A percentile compares a stretch with the other conserved stretches of the same genome.
Evolutionary conservation across 2,113 vertebrate species (phyloP).

Genomic region (Calypte anna): DNA sequence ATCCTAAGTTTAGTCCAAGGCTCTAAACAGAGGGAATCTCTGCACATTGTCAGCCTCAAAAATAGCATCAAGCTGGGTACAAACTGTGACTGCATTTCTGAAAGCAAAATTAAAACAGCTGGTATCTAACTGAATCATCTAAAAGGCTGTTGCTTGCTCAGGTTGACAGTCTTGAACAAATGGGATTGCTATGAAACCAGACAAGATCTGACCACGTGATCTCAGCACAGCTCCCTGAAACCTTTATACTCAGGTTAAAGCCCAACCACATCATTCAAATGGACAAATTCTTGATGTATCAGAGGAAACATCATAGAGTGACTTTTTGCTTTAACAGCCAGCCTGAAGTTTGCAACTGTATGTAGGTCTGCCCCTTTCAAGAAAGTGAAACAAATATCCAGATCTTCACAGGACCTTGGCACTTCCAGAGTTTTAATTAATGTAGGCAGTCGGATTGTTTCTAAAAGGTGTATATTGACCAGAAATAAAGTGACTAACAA

Average conservation of each 20-base stretch:
- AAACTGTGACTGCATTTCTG: neutral
- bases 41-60: neutral
- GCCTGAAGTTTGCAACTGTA: neutral
- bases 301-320: neutral
- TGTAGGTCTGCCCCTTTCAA: neutral
- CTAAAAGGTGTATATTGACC: neutral
- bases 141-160: conserved; percentile 12
- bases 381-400: neutral
- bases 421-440: neutral
- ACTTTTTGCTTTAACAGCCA: neutral
- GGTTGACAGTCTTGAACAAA: neutral
- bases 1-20: neutral
- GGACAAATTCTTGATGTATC: neutral
- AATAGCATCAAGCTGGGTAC: neutral
- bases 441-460: neutral
- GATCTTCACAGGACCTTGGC: neutral
- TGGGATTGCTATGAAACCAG: neutral
- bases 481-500: neutral
- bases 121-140: neutral
- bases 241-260: neutral
- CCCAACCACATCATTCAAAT: neutral
- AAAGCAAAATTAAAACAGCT: neutral
- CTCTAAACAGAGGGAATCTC: neutral
- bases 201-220: neutral
- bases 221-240: neutral